A percentile compares a stretch with the other conserved stretches of the same genome.
Evolutionary conservation across 2,888 invertebrate species (phyloP).

Genomic region (Caenorhabditis becei): DNA sequence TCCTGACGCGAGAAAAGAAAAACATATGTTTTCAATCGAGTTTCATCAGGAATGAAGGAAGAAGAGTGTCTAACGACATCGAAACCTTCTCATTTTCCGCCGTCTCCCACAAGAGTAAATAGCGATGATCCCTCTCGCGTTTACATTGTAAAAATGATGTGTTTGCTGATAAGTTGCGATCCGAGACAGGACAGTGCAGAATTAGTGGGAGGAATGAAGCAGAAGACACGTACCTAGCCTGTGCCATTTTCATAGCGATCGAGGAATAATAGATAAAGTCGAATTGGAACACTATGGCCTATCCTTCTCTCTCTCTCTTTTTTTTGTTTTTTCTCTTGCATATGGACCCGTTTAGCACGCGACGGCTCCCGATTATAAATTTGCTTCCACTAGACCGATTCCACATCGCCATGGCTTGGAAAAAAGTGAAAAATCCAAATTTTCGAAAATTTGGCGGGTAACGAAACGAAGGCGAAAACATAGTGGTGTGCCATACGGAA

Average conservation of each 20-base stretch:
- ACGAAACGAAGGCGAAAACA: too few species aligned
- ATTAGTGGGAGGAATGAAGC: neutral
- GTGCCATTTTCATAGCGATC: slow-evolving; percentile 49
- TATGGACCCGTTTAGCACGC: slow-evolving; percentile 63
- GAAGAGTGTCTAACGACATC: slow-evolving; percentile 5
- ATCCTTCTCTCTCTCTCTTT: slow-evolving; percentile 8
- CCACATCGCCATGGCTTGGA: slow-evolving; percentile 11
- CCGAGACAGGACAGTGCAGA: neutral
- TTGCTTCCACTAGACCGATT: slow-evolving; percentile 59
- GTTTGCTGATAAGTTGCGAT: slow-evolving; percentile 39
- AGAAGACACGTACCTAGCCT: slow-evolving; percentile 22
- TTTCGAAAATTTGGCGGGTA: too few species aligned
- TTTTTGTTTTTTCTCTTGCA: slow-evolving; percentile 49
- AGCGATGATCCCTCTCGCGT: slow-evolving; percentile 51
- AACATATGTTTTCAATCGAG: slow-evolving; percentile 59
- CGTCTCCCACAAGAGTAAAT: slow-evolving; percentile 28
- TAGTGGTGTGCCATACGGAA: too few species aligned
- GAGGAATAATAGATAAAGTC: slow-evolving; percentile 46
- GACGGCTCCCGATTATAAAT: slow-evolving; percentile 52
- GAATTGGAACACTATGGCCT: neutral
- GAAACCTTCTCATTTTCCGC: neutral
- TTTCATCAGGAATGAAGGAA: slow-evolving; percentile 23
- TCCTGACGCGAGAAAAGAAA: slow-evolving; percentile 20
- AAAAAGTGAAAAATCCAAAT: slow-evolving; percentile 18
- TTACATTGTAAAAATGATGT: slow-evolving; percentile 62